Percentiles rank a stretch among this genome's conserved stretches.
phyloP scores from a whole-genome alignment of 2,797 vertebrate genomes.

The Otolemur crassicaudatus region DNA sequence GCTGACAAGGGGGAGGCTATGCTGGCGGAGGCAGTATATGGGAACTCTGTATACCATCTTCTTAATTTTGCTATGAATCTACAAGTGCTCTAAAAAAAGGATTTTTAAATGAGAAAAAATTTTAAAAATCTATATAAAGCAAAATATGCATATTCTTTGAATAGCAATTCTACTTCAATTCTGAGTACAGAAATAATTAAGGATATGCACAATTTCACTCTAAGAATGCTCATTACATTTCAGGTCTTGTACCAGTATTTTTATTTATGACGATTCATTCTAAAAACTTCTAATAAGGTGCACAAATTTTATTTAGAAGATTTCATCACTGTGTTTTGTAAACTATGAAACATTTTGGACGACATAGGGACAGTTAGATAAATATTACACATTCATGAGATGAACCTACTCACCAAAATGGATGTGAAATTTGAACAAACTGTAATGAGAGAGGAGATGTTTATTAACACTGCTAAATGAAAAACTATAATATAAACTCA shows the following conservation, averaged over 20 bases:
- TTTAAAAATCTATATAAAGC: not conserved
- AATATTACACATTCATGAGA: not conserved
- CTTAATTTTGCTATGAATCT: not conserved
- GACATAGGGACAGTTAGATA: not conserved
- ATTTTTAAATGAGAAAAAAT: not conserved
- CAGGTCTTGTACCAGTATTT: not conserved
- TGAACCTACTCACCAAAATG: not conserved
- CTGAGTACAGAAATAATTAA: not conserved
- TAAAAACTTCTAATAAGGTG: not conserved
- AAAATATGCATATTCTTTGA: not conserved
- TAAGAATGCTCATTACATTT: not conserved
- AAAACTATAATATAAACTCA: not conserved
- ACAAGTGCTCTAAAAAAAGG: not conserved
- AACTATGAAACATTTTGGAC: not conserved
- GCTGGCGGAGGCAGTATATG: not conserved
- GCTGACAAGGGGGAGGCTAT: not conserved
- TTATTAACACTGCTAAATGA: not conserved
- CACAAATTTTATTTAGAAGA: not conserved
- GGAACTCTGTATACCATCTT: not conserved
- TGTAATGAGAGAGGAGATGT: not conserved
- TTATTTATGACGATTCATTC: slow-evolving; percentile 6
- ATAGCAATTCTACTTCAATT: slow-evolving; percentile 5
- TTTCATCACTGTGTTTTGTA: not conserved
- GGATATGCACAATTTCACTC: not conserved
- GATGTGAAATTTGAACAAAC: not conserved